These are phyloP conservation scores for Struthio camelus DNA, from an alignment of 2,113 vertebrate genomes.

Conservation along the genomic window DNA sequence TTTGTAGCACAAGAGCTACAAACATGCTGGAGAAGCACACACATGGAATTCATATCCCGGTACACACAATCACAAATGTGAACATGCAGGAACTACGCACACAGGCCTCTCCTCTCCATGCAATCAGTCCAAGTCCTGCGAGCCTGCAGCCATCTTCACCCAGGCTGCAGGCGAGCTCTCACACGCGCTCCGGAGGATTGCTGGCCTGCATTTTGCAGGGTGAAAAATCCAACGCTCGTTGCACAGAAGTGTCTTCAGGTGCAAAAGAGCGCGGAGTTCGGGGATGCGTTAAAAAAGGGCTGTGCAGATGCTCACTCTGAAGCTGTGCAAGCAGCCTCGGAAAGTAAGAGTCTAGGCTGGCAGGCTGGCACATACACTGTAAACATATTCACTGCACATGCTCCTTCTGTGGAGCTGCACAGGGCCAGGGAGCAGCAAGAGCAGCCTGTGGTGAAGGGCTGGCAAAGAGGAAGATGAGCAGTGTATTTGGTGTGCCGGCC, in stretches of 20 bases:
- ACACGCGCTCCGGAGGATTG: fast-evolving
- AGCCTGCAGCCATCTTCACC: neutral
- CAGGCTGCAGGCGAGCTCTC: neutral
- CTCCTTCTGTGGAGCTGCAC: neutral
- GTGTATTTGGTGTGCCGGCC: fast-evolving
- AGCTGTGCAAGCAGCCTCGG: neutral
- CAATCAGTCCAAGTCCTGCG: fast-evolving
- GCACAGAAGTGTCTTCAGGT: neutral
- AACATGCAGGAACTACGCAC: neutral
- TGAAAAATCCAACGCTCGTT: neutral
- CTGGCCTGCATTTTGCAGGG: neutral
- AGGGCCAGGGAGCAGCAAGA: neutral
- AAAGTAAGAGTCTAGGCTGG: fast-evolving
- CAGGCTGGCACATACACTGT: neutral
- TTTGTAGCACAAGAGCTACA: neutral
- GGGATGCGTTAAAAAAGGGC: neutral
- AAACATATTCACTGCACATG: fast-evolving
- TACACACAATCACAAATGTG: neutral
- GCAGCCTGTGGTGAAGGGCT: fast-evolving
- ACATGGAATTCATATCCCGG: neutral
- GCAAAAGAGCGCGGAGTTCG: neutral
- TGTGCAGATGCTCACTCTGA: fast-evolving
- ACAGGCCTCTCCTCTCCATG: neutral
- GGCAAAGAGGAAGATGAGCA: neutral
- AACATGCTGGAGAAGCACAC: neutral